Evolutionary conservation across 2,888 invertebrate species (phyloP), one percentile per base, ranked within the genome.

Genomic region (Creontiades dilutus): DNA sequence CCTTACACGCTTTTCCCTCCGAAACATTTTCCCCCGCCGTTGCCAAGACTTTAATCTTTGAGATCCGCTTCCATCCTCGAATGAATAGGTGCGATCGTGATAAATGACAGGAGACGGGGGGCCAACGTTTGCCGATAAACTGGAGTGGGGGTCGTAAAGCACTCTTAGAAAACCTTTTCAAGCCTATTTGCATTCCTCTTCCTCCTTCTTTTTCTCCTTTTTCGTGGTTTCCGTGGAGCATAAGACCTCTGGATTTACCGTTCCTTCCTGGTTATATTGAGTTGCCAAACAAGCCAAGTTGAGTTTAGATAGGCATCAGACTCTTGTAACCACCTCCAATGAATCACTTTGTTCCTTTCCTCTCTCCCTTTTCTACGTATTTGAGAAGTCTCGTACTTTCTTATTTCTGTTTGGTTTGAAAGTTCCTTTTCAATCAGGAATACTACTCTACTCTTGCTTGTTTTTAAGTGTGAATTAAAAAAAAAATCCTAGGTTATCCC

Each of bases 51-150:
- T 68, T 68, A 68, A 68, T 68, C 68, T 68, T 68, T 68, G 68
- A 68, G 68, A 68, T 68, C 68, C 68, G 68, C 68, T 68, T 68
- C 68, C 5, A 68, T 19, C 68, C 23, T 23, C 27, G 68, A 82
- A 82, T 82, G 47, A 82, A 82, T 82, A 82, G 82, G 82, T 82
- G 82, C 47, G 82, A 82, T 82, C 82, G 47, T 82, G 82, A 82
- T 82, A 82, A 52, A 82, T 82, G 82, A 52, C 82, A 68, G 23
- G 16, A 23, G 68, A 23, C 7, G 68, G 68, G 68, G 68, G 68
- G 23, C 23, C 68, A 68, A 68, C 68, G 68, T 68, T 68, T 68
- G 68, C 68, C 68, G 68, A 68, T 68, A 68, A 68, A 68, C 68
- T 68, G 68, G 68, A 27, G 68, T 61, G 68, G 68, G 23, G 68